Evolutionary conservation across 2,797 vertebrate genomes (phyloP), one percentile per base, ranked within the genome.

Genomic region (Urosaurus nigricauda): DNA sequence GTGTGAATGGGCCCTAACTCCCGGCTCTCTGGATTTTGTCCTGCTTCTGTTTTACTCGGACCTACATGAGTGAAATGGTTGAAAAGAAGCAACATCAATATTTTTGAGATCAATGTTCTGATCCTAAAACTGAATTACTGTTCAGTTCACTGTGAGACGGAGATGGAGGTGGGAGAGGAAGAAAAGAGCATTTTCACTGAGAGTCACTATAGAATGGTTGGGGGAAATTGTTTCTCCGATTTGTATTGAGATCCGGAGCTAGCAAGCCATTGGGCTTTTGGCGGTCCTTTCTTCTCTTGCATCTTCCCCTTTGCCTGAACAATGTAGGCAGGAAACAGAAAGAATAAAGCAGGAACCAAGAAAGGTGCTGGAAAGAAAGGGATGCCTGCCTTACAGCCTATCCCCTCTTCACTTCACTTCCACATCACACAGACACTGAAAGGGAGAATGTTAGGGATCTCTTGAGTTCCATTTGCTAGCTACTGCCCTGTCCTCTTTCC

Each of bases 401-500:
- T 88, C 84, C 86, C 56, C 43, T 56, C n/a, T 71, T 60, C 83
- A 29, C 75, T 60, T 79, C 75, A 40, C 29, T 65, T 81, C 68
- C 70, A 65, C 78, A 37, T 63, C 26, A 6, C 37, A 17, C 56
- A 19, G 7, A 21, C 70, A 79, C 84, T 73, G 75, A 88, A 40
- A 90, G 88, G 37, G 93, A 93, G 85, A 93, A 91, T 88, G 73
- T 88, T 79, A 53, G 90, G 84, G 79, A 79, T 91, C 90, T 93
- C 94, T 95, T 87, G 77, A 90, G 91, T 91, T 94, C 93, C 87
- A 80, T 94, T 88, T 93, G 89, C 91, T 2, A 0, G 80, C 92
- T 88, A 85, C 90, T 87, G 90, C 78, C 83, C 71, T 79, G 88
- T 92, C 91, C 84, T 88, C 83, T 85, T 63, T 29, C 29, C 60